These are phyloP conservation scores for Pipistrellus nathusii DNA, from an alignment of 2,797 vertebrate species.

Conservation along the genomic window DNA sequence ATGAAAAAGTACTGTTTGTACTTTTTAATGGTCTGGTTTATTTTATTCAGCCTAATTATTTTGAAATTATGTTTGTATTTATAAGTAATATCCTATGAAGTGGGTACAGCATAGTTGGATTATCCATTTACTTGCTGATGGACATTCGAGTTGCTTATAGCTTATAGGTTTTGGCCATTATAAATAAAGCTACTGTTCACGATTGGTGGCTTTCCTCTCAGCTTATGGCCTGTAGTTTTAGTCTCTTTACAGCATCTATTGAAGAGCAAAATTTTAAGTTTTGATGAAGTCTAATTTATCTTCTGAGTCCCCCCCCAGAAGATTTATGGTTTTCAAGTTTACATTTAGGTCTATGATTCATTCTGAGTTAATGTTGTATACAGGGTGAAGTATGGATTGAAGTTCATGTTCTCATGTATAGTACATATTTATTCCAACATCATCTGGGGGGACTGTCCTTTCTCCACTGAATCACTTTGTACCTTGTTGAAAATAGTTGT, in stretches of 20 bases:
- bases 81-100: not conserved
- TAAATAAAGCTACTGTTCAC: not conserved
- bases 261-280: not conserved
- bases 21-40: not conserved
- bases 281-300: conserved; percentile 46
- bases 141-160: not conserved
- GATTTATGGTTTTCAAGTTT: conserved; percentile 4
- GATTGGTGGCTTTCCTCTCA: not conserved
- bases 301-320: not conserved
- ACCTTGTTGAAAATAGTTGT: not conserved
- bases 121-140: not conserved
- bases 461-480: not conserved
- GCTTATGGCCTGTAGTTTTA: not conserved
- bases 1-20: not conserved
- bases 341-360: not conserved
- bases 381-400: not conserved
- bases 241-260: not conserved
- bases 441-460: not conserved
- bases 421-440: not conserved
- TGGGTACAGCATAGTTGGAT: not conserved
- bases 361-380: conserved; percentile 42
- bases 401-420: not conserved
- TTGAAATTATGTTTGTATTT: not conserved
- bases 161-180: not conserved
- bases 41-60: not conserved